A percentile compares a stretch with the other conserved stretches of the same genome.
These are phyloP conservation scores for Mesaphorura yosii DNA, from an alignment of 1,140 invertebrate species.

Conservation along the genomic window DNA sequence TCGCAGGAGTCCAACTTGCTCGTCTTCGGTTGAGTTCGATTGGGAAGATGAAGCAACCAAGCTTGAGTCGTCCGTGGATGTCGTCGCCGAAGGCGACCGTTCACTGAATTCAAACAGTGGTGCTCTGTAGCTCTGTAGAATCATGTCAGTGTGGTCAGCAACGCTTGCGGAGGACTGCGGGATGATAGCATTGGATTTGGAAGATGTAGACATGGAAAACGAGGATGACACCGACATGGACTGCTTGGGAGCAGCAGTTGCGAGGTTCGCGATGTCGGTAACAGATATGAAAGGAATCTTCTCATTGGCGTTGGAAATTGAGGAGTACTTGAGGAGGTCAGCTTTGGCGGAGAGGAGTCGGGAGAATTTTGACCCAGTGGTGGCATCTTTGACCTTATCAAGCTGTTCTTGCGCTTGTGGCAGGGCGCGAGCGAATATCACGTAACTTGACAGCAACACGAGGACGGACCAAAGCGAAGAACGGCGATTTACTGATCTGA, in stretches of 20 bases:
- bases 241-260: neutral
- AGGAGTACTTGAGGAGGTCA: conserved; percentile 24
- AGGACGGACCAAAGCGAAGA: no score
- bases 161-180: neutral
- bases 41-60: neutral
- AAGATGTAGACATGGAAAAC: no score
- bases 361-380: no score
- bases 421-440: no score
- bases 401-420: no score
- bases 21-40: neutral
- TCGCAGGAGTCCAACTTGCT: conserved; percentile 23
- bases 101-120: conserved; percentile 10
- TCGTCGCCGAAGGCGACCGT: conserved; percentile 3
- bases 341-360: conserved; percentile 25
- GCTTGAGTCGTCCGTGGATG: conserved; percentile 6
- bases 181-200: neutral
- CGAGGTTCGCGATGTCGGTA: conserved; percentile 5
- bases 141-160: neutral
- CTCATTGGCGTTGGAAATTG: conserved; percentile 28
- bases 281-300: no score
- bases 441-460: no score
- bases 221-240: no score
- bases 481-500: no score
- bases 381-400: no score
- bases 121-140: neutral